Evolutionary conservation across 2,113 vertebrate species (phyloP), one percentile per base, ranked within the genome.

Genomic region (Piprites chloris): DNA sequence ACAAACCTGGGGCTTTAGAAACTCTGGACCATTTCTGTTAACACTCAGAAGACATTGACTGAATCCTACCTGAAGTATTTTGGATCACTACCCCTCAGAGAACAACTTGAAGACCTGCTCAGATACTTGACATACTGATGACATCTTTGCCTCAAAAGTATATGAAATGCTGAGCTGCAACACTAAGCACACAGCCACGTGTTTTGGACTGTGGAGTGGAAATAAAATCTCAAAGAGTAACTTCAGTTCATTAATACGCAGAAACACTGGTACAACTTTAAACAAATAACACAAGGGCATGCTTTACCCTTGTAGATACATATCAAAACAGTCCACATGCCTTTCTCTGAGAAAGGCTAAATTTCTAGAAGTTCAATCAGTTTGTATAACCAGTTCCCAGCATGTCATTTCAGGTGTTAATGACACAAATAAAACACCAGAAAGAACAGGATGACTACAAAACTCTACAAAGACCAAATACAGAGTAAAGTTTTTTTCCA

Each of bases 11-110:
- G 92, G 89, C 97, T 98, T 97, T 94, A 96, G 97, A 97, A 98
- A 98, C 95, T 93, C 97, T 97, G 97, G 96, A 87, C 95, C 95
- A 78, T 97, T 97, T 98, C 98, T 98, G 96, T 98, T 98, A 98
- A 98, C 98, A 98, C 97, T 97, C 96, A 82, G 72, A 96, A 75
- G 44, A 95, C 95, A 97, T 97, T 96, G 95, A 96, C 69, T n/a
- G 72, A 52, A 96, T 95, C 85, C 91, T 90, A 97, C 97, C 96
- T 88, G 79, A 95, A 83, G 89, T 89, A 93, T 76, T 97, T 78
- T 71, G 87, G 91, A 97, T 96, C 97, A 85, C 82, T 93, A 89
- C 86, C 94, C 92, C 90, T 93, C 89, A 27, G 53, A 92, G 93
- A 94, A 94, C 95, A 97, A 96, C 59, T 67, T 78, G 95, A 93